A percentile compares a stretch with the other conserved stretches of the same genome.
phyloP scores from a whole-genome alignment of 1,140 invertebrate genomes.

The Drosophila parvula region DNA sequence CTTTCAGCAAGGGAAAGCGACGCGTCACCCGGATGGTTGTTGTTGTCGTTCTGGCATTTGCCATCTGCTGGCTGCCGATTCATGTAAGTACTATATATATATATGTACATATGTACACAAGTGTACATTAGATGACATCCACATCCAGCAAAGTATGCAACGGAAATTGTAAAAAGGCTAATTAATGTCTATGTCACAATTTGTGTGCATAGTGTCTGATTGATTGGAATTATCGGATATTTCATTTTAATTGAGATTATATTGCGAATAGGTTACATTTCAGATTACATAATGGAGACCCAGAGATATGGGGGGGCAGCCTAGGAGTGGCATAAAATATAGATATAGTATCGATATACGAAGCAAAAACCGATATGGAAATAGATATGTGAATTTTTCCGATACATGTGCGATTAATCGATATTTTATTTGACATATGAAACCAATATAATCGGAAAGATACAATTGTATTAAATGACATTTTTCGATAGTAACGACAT shows the following conservation, averaged over 20 bases:
- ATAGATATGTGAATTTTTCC: too few relatives aligned
- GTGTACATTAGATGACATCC: neutral
- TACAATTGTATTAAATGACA: too few relatives aligned
- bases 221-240: neutral
- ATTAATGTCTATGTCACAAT: neutral
- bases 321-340: too few relatives aligned
- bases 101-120: neutral
- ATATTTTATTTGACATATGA: too few relatives aligned
- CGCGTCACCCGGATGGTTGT: conserved; percentile 97
- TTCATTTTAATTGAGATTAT: neutral
- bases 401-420: too few relatives aligned
- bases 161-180: neutral
- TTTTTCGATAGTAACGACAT: too few relatives aligned
- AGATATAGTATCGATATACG: too few relatives aligned
- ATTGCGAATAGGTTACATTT: too few relatives aligned
- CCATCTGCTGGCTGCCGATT: conserved; percentile 97
- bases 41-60: conserved; percentile 97
- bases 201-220: neutral
- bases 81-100: conserved; percentile 87
- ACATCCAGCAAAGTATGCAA: neutral
- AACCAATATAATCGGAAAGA: too few relatives aligned
- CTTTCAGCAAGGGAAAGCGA: conserved; percentile 90
- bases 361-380: too few relatives aligned
- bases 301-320: too few relatives aligned
- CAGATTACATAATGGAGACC: too few relatives aligned